Evolutionary conservation across 2,888 invertebrate species (phyloP).

Genomic region (Lepetodrilus schrolli): DNA sequence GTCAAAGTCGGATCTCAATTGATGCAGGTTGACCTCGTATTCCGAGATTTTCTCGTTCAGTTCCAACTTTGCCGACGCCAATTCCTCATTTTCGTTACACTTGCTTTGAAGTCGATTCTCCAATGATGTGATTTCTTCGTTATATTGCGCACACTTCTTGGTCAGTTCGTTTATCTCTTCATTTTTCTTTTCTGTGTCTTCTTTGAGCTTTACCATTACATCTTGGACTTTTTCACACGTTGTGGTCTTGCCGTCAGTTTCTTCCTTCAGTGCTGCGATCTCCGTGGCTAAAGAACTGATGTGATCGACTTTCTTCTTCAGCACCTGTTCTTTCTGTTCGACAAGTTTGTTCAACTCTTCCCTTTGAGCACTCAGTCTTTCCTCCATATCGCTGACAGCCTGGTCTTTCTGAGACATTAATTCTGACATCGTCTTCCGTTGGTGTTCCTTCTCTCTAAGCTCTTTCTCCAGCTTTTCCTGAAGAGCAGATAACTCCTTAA

Average conservation of each 20-base stretch:
- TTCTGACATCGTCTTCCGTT: slow-evolving; percentile 34
- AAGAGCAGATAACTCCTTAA: neutral
- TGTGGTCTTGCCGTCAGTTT: slow-evolving; percentile 14
- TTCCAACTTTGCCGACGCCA: neutral
- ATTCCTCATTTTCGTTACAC: neutral
- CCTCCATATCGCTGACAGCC: neutral
- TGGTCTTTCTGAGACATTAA: neutral
- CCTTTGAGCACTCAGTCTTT: neutral
- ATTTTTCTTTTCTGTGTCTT: slow-evolving; percentile 6
- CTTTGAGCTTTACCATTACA: neutral
- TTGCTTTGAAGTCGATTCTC: neutral
- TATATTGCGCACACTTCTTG: neutral
- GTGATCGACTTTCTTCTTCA: neutral
- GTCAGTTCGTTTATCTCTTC: slow-evolving; percentile 6
- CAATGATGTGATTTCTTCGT: neutral
- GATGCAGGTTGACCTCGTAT: neutral
- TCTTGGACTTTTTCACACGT: neutral
- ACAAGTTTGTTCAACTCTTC: neutral
- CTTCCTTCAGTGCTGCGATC: slow-evolving; percentile 30
- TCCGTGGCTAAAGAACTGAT: slow-evolving; percentile 13
- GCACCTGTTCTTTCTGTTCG: neutral
- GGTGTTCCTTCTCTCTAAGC: slow-evolving; percentile 32
- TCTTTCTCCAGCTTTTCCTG: slow-evolving; percentile 28
- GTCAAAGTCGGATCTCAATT: neutral
- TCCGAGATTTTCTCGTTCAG: neutral